These are phyloP conservation scores for Dastarcus helophoroides DNA, from an alignment of 2,888 invertebrate species.

Conservation along the genomic window DNA sequence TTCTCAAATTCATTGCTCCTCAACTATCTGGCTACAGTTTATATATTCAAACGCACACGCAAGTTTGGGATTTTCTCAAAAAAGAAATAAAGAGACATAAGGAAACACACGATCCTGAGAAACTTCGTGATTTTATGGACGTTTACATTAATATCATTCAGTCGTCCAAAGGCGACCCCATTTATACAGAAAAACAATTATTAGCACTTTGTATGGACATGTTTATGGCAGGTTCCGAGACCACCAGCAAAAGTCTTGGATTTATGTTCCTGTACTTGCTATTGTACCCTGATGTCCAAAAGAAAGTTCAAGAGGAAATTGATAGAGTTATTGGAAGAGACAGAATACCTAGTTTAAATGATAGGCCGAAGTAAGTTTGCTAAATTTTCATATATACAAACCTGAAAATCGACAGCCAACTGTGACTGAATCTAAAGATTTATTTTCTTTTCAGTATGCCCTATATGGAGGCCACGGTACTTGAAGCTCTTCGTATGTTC, in stretches of 20 bases:
- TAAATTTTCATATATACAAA: too few species aligned
- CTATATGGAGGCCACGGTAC: slow-evolving; percentile 65
- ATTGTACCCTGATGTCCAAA: slow-evolving; percentile 59
- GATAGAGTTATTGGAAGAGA: slow-evolving; percentile 60
- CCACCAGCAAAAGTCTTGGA: slow-evolving; percentile 66
- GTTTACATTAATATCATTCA: slow-evolving; percentile 60
- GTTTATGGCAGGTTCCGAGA: slow-evolving; percentile 81
- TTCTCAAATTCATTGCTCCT: slow-evolving; percentile 57
- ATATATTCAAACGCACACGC: slow-evolving; percentile 58
- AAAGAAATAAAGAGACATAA: slow-evolving; percentile 64
- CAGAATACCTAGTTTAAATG: slow-evolving; percentile 55
- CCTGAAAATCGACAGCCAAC: too few species aligned
- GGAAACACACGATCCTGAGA: slow-evolving; percentile 45
- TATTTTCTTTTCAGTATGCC: slow-evolving; percentile 51
- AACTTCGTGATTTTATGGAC: slow-evolving; percentile 71
- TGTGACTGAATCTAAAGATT: too few species aligned
- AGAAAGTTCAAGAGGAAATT: slow-evolving; percentile 65
- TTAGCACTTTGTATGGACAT: slow-evolving; percentile 73
- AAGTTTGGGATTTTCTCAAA: slow-evolving; percentile 60
- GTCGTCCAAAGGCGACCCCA: slow-evolving; percentile 41
- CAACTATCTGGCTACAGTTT: slow-evolving; percentile 64
- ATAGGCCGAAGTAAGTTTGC: slow-evolving; percentile 52
- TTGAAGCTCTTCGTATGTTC: slow-evolving; percentile 70
- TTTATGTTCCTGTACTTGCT: slow-evolving; percentile 67
- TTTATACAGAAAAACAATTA: slow-evolving; percentile 60